Base-by-base conservation (phyloP, 2,113 vertebrate species). In the Lasiurus borealis region DNA sequence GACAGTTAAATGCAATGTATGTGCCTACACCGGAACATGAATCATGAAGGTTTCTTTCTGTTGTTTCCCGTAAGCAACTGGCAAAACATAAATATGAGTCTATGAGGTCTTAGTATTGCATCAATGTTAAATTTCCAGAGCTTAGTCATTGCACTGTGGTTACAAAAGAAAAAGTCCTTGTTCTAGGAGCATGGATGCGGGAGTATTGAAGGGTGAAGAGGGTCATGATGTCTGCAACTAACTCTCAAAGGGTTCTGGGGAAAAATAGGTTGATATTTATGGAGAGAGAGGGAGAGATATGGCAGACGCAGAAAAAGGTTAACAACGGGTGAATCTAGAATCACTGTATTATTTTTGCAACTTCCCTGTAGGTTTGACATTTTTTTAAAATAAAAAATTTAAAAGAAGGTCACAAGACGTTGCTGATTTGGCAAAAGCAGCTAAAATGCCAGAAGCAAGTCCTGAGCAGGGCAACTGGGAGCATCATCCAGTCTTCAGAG, bases 161-260 rank as follows among this genome's bases (percentile, higher is more conserved):
- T 52, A 81, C 0, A 0, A 54, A 50, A 59, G 57, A 76, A 50
- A 85, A 90, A 89, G 48, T 64, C 80, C 87, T 73, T 83, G 71
- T 64, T 96, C 82, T 81, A 34, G 50, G 78, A 80, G 85, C 82
- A 11, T 1, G 4, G 3, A 11, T 48, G 29, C 2, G 71, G 23
- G 85, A 44, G 36, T 64, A 48, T 34, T 78, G 80, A 95, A 87
- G 90, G 90, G 71, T 71, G 23, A 93, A 91, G 64, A 91, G 57
- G 88, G 90, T 91, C 69, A 92, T 29, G 57, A 48, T n/a, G 36
- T 86, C 72, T 75, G 50, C 14, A 87, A 71, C 57, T 64, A 13
- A 64, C 11, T 64, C 62, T 64, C 27, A 64, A 57, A 81, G 69
- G 10, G 9, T 82, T 94, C 81, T 80, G 29, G 91, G 54, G 16